Conservation (phyloP, 2,797 vertebrate species). For the Rhadinocentrus ornatus region DNA sequence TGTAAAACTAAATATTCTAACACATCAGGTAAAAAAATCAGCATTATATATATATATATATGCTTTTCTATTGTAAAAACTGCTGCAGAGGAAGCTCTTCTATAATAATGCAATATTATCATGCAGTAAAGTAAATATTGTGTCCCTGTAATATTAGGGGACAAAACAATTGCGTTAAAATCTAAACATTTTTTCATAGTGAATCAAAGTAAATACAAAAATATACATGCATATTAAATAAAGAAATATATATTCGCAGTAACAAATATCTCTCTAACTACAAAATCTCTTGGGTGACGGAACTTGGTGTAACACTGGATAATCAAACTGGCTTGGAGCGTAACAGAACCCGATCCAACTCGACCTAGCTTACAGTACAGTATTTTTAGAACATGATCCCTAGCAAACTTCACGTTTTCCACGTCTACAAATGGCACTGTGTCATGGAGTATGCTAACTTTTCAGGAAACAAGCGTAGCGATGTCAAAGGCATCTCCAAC, state of each 20-base stretch:
- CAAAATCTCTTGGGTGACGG: background rate
- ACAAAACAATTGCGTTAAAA: too few relatives aligned
- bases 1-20: background rate
- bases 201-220: too few relatives aligned
- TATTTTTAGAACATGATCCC: background rate
- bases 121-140: background rate
- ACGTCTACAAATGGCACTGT: background rate
- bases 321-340: background rate
- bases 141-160: background rate
- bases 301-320: background rate
- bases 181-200: too few relatives aligned
- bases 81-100: background rate
- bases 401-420: background rate
- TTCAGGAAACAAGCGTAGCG: slow-evolving; percentile 11
- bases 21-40: too few relatives aligned
- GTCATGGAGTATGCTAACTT: background rate
- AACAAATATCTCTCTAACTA: background rate
- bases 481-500: slow-evolving; percentile 6
- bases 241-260: background rate
- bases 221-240: background rate
- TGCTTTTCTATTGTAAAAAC: background rate
- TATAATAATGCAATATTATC: background rate
- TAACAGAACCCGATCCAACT: background rate
- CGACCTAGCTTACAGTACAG: background rate
- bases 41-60: too few relatives aligned